A percentile compares a stretch with the other conserved stretches of the same genome.
Evolutionary conservation across 1,140 invertebrate species (phyloP).

Genomic region (Palaemon carinicauda): DNA sequence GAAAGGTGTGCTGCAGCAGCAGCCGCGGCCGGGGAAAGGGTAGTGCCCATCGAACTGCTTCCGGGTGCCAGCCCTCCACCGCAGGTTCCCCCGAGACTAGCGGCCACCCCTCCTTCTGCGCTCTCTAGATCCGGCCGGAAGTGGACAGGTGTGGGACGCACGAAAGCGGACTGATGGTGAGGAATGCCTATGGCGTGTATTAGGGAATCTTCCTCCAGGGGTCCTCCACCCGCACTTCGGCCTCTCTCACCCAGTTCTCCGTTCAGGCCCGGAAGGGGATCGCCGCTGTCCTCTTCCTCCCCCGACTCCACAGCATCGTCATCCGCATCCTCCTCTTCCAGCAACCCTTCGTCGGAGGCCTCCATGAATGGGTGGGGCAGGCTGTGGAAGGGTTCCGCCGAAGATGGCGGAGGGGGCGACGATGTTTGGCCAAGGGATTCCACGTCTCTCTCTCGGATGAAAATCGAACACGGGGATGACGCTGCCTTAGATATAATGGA

Average conservation of each 20-base stretch:
- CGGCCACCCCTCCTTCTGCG: slow-evolving; percentile 22
- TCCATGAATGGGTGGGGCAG: too few species aligned
- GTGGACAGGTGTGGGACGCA: slow-evolving; percentile 52
- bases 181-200: background rate
- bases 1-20: slow-evolving; percentile 43
- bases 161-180: slow-evolving; percentile 52
- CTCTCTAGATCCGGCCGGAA: slow-evolving; percentile 39
- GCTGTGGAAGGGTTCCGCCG: too few species aligned
- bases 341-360: too few species aligned
- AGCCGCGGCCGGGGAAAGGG: background rate
- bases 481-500: too few species aligned
- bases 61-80: background rate
- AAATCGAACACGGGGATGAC: too few species aligned
- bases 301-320: too few species aligned
- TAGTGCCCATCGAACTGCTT: slow-evolving; percentile 4
- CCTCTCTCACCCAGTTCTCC: slow-evolving; percentile 46
- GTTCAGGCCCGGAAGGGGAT: background rate
- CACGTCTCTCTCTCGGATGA: too few species aligned
- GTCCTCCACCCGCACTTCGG: slow-evolving; percentile 10
- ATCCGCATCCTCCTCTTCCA: too few species aligned
- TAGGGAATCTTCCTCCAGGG: background rate
- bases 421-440: background rate
- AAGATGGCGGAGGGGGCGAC: background rate
- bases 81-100: background rate
- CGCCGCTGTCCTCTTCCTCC: too few species aligned